These are phyloP conservation scores for Phortica magna DNA, from an alignment of 2,888 invertebrate genomes.

Conservation along the genomic window DNA sequence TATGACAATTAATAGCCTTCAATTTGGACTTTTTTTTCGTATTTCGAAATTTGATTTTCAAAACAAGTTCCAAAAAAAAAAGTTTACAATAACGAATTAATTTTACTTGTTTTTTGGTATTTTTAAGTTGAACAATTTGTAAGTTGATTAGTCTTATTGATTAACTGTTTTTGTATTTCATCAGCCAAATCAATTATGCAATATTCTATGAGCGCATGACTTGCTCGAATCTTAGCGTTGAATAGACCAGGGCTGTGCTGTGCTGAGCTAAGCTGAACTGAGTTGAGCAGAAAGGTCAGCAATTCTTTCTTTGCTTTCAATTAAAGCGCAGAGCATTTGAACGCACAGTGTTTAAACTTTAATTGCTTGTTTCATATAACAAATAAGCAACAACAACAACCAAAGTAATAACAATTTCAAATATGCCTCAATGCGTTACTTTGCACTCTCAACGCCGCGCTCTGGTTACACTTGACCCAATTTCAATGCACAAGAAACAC, in stretches of 20 bases:
- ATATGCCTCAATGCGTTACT: background rate
- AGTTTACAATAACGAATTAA: too few species aligned
- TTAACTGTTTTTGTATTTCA: background rate
- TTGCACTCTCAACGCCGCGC: background rate
- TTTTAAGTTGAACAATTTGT: background rate
- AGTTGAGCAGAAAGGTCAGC: background rate
- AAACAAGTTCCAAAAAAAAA: background rate
- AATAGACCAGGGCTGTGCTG: background rate
- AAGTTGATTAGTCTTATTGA: background rate
- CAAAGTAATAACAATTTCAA: slow-evolving; percentile 3
- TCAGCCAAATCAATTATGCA: too few species aligned
- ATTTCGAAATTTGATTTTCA: background rate
- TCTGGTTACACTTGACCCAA: slow-evolving; percentile 67
- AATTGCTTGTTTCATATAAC: slow-evolving; percentile 44
- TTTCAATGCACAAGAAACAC: slow-evolving; percentile 49
- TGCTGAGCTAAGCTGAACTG: background rate
- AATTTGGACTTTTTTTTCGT: background rate
- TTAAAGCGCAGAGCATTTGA: slow-evolving; percentile 2
- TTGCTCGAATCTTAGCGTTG: too few species aligned
- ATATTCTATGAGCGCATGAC: too few species aligned
- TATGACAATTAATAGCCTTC: background rate
- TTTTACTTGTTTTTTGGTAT: slow-evolving; percentile 3
- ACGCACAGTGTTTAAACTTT: slow-evolving; percentile 44
- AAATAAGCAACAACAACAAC: slow-evolving; percentile 9
- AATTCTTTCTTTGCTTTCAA: slow-evolving; percentile 1